Base-by-base conservation (phyloP, 2,797 vertebrate species). In the Sebastes matsubarae region DNA sequence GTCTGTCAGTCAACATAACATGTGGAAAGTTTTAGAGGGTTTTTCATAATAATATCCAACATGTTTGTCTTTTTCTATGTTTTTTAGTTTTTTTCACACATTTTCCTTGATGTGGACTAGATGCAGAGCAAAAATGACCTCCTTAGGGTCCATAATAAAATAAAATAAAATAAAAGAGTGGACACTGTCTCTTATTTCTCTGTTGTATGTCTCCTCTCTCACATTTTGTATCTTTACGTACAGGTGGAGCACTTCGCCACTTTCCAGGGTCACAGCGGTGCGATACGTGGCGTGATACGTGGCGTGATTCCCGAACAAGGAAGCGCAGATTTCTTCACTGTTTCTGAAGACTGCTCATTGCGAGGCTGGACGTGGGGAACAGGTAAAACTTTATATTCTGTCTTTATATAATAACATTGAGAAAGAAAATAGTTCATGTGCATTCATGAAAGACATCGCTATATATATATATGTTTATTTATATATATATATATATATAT, bases 241-340 rank as follows among this genome's bases (percentile, higher is more conserved):
- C 79, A 97, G 97, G 94, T 97, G 57, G 94, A 95, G 63, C 96
- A 96, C 67, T 94, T 96, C 20, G 79, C 85, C 61, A 93, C 93
- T 13, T 91, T 98, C 60, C 75, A 82, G 4, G 96, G 96, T 25
- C 97, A 97, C 90, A 95, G 92, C 7, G 96, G 92, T 1, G 85
- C 93, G 0, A 72, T 98, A 76, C 75, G 64, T 2, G 95, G 92
- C n/a, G 87, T 96, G 0, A 72, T 98, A 76, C 75, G 64, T 2
- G 95, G 92, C n/a, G 87, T 95, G 3, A 93, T 93, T 25, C 46
- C 34, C 16, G 91, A 91, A 84, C 80, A 66, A 2, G 85, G 72
- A 14, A 54, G 83, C 11, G 75, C 91, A 34, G 83, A 93, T 12
- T 93, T 97, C 79, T 88, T 97, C 82, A 96, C 95, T 0, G 85